Evolutionary conservation across 92 coral and sea anemone genomes (phyloP).

Genomic region (Micromussa lordhowensis): DNA sequence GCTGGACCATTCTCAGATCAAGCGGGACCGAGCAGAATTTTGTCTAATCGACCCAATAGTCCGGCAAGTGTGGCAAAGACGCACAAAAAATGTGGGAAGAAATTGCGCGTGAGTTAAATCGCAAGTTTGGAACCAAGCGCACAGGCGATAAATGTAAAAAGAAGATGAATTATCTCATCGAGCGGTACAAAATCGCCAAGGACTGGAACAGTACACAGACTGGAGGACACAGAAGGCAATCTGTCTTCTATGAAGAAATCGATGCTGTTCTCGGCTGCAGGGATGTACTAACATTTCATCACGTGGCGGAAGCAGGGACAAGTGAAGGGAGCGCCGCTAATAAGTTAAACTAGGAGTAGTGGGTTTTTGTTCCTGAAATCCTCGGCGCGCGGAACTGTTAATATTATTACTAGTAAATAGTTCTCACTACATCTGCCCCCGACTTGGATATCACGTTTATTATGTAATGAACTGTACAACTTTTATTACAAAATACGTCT

Average conservation of each 20-base stretch:
- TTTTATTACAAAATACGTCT: too few relatives aligned
- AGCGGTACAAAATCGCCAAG: constrained; percentile 36
- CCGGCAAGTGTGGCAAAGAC: constrained; percentile 32
- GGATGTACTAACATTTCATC: constrained; percentile 31
- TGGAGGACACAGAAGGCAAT: constrained; percentile 29
- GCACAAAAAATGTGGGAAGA: constrained; percentile 44
- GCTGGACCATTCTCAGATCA: too few relatives aligned
- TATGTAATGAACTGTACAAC: too few relatives aligned
- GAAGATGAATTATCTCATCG: constrained; percentile 34
- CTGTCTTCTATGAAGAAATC: constrained; percentile 32
- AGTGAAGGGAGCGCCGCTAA: too few relatives aligned
- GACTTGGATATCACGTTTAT: too few relatives aligned
- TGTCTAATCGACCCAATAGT: constrained; percentile 4
- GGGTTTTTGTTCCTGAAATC: too few relatives aligned
- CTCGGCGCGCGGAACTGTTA: too few relatives aligned
- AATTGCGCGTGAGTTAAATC: constrained; percentile 22
- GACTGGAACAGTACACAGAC: constrained; percentile 46
- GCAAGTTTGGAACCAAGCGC: background rate
- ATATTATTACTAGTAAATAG: too few relatives aligned
- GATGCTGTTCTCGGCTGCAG: constrained; percentile 41
- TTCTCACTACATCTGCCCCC: too few relatives aligned
- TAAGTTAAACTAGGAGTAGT: too few relatives aligned
- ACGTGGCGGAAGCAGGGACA: constrained; percentile 18
- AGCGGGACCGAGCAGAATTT: too few relatives aligned
- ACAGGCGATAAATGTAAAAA: constrained; percentile 31